Evolutionary conservation across 1,140 invertebrate species (phyloP), one percentile per base, ranked within the genome.

Genomic region (Papilio xuthus): DNA sequence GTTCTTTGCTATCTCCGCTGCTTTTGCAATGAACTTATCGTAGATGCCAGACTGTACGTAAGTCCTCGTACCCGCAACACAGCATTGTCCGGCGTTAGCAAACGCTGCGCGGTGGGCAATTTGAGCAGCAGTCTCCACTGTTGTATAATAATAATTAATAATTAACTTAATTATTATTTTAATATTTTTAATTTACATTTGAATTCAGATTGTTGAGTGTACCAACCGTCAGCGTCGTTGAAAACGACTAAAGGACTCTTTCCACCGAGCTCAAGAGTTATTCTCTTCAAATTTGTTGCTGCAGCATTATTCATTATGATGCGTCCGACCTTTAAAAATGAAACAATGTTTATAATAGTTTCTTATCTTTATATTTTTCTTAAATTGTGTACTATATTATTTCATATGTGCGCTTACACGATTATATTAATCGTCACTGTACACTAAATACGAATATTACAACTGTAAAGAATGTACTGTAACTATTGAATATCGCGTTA

Each of bases 31-130:
- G 92, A 99, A 99, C 83, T 96, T 95, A 81, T 99, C 97, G 86
- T 99, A 99, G 72, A 99, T 97, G 0, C 95, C 94, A 42, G 96
- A 96, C 77, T 99, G 97, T 0, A 99, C 98, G 87, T 97, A 99
- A 0, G 97, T 98, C 75, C 98, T 94, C 0, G 97, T 97, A 12
- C 97, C 98, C 70, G 91, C 91, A 88, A 96, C 97, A 87, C 98
- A 99, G 88, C 96, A 97, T 91, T 99, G 98, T 2, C 98, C 98
- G 83, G 96, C 96, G 90, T 98, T 98, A 76, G 95, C 95, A 89
- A 98, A 98, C 18, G 98, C 92, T 0, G 97, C 97, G 50, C 95
- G 93, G 74, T 93, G 91, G 10, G 92, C 91, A 15, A 91, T 89
- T 79, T 87, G 82, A 13, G 89, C 92, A 28, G 92, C 92, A 80